Evolutionary conservation across 2,797 vertebrate genomes (phyloP).

Genomic region (Anguilla marmorata): DNA sequence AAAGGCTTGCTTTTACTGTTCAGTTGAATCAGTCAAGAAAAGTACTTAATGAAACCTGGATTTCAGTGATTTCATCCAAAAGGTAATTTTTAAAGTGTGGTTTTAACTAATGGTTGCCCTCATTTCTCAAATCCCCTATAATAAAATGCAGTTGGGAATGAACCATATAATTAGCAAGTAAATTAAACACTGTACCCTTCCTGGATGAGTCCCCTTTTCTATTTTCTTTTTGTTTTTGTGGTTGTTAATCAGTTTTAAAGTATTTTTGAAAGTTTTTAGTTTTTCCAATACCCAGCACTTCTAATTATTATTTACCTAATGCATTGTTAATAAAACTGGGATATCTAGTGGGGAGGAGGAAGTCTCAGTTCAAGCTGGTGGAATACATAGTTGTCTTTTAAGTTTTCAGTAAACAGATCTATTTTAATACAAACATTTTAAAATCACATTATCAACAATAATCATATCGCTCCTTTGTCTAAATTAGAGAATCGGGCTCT

Average conservation of each 20-base stretch:
- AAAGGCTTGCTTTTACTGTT: constrained; percentile 53
- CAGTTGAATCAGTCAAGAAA: constrained; percentile 33
- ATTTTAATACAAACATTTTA: background rate
- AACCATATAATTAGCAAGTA: constrained; percentile 26
- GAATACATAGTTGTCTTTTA: background rate
- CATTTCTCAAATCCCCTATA: background rate
- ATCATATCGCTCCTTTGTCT: background rate
- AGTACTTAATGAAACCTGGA: constrained; percentile 36
- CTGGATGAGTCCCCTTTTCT: background rate
- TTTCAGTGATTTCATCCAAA: constrained; percentile 37
- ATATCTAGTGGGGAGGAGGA: background rate
- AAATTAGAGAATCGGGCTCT: background rate
- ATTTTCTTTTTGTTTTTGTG: constrained; percentile 9
- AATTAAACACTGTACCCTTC: constrained; percentile 13
- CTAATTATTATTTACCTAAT: background rate
- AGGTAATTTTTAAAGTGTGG: constrained; percentile 27
- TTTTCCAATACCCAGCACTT: background rate
- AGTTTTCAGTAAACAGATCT: background rate
- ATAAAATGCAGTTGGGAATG: constrained; percentile 30
- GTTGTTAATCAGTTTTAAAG: background rate
- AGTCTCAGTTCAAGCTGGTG: background rate
- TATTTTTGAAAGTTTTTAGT: background rate
- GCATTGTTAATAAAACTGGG: background rate
- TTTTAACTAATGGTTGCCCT: constrained; percentile 24
- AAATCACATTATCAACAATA: background rate